A percentile compares a stretch with the other conserved stretches of the same genome.
Conservation (phyloP, 2,113 vertebrate species). For the Malurus melanocephalus region DNA sequence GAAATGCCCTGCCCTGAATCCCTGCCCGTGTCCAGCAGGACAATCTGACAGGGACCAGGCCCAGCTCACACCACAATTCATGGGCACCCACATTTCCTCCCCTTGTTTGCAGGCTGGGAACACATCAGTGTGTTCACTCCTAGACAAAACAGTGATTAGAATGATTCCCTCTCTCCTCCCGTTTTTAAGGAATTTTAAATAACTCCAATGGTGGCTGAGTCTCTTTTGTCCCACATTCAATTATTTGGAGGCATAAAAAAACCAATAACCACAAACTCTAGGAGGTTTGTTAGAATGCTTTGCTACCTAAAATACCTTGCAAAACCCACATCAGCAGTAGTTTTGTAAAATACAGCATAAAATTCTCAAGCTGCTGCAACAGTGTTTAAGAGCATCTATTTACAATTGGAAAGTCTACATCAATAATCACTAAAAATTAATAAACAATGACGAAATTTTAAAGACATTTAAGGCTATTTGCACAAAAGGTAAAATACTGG, state of each 20-base stretch:
- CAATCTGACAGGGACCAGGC: neutral
- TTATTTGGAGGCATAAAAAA: neutral
- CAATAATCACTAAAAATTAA: neutral
- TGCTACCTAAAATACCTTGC: neutral
- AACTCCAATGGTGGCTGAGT: neutral
- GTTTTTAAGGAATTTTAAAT: neutral
- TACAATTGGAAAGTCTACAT: neutral
- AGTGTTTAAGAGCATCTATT: neutral
- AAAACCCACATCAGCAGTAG: neutral
- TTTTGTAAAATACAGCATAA: neutral
- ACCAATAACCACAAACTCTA: neutral
- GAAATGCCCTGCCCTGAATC: neutral
- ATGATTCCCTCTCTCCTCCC: neutral
- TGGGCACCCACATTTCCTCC: accelerated
- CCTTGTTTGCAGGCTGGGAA: neutral
- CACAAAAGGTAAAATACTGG: neutral
- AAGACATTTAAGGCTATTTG: neutral
- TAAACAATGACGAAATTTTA: neutral
- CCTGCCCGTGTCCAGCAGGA: neutral
- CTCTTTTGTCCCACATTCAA: neutral
- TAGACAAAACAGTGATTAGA: accelerated
- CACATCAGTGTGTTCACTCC: too few species aligned
- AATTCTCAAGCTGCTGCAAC: neutral
- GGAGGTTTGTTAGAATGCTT: neutral
- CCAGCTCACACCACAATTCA: neutral